Evolutionary conservation across 2,797 vertebrate species (phyloP).

Genomic region (Alectoris magna): DNA sequence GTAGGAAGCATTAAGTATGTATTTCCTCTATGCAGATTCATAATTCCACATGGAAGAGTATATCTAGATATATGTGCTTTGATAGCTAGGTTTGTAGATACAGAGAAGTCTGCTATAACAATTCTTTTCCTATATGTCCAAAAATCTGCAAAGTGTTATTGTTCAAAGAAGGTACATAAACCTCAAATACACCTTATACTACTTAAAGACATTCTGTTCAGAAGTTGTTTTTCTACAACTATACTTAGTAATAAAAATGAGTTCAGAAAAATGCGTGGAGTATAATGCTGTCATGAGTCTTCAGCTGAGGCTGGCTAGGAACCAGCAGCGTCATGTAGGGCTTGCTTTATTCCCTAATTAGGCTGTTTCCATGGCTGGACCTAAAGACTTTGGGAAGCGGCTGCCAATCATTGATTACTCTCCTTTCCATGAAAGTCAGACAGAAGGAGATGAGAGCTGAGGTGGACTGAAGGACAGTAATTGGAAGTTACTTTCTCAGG

Average conservation of each 20-base stretch:
- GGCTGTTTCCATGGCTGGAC: neutral
- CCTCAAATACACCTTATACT: neutral
- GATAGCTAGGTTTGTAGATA: neutral
- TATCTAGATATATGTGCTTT: neutral
- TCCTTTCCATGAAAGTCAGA: neutral
- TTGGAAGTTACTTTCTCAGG: accelerated
- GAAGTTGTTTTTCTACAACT: neutral
- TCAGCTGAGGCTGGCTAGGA: neutral
- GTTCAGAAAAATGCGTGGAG: neutral
- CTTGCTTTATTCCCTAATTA: neutral
- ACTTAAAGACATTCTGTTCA: neutral
- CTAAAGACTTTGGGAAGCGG: neutral
- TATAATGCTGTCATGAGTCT: neutral
- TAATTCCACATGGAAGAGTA: neutral
- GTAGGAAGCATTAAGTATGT: neutral
- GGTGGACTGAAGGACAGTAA: neutral
- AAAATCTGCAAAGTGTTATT: neutral
- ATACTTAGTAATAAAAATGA: neutral
- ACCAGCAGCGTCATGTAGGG: neutral
- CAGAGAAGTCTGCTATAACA: neutral
- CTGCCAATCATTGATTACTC: neutral
- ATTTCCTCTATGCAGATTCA: neutral
- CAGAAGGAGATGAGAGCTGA: neutral
- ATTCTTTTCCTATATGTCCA: neutral
- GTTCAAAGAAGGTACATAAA: neutral